Conservation (phyloP, 2,888 invertebrate species). For the Patella caerulea region DNA sequence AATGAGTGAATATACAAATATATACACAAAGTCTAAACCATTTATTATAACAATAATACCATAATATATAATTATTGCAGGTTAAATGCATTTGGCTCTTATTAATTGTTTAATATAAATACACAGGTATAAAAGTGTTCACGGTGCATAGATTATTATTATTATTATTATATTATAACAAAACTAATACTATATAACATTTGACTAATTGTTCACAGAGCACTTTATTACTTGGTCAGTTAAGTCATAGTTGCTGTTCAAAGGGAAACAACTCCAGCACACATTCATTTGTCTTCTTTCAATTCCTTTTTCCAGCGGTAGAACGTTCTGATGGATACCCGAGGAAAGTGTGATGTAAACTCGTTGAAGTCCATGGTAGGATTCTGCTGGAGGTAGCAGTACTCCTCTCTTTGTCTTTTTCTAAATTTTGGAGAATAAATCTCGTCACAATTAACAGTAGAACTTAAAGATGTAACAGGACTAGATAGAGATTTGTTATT, state of each 20-base stretch:
- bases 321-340: slow-evolving; percentile 43
- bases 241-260: too few species aligned
- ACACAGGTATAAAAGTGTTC: not conserved
- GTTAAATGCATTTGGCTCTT: not conserved
- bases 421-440: slow-evolving; percentile 35
- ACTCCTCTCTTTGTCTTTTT: slow-evolving; percentile 41
- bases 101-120: not conserved
- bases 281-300: not conserved
- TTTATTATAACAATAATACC: not conserved
- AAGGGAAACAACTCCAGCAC: too few species aligned
- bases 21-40: not conserved
- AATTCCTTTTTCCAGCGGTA: slow-evolving; percentile 46
- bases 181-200: slow-evolving; percentile 2
- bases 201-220: not conserved
- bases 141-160: slow-evolving; percentile 5
- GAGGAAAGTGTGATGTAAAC: slow-evolving; percentile 37
- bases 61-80: slow-evolving; percentile 11
- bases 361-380: slow-evolving; percentile 40
- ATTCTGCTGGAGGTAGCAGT: slow-evolving; percentile 41
- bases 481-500: not conserved
- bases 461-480: not conserved
- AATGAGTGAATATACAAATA: not conserved
- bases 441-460: not conserved
- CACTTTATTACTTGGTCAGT: not conserved
- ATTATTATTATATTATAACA: not conserved